phyloP scores from a whole-genome alignment of 2,113 vertebrate genomes.

The Mormoops blainvillei region DNA sequence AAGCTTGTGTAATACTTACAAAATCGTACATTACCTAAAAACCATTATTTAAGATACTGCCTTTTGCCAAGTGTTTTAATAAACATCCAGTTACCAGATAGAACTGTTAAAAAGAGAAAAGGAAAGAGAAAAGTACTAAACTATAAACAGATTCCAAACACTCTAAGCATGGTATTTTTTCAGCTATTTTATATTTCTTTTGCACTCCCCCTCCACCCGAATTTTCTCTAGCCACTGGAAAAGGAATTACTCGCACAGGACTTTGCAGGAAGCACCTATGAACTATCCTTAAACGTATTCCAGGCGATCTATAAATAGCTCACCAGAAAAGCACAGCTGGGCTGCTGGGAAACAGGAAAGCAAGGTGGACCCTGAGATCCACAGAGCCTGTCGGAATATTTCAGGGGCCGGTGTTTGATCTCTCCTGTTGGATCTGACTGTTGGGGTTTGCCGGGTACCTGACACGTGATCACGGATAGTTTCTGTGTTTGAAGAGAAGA shows the following conservation, averaged over 20 bases:
- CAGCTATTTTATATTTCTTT: constrained; percentile 47
- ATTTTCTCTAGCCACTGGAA: constrained; percentile 58
- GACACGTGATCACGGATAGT: neutral
- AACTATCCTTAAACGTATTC: constrained; percentile 52
- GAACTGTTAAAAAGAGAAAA: constrained; percentile 53
- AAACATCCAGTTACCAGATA: neutral
- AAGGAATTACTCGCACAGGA: constrained; percentile 67
- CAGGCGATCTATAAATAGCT: constrained; percentile 74
- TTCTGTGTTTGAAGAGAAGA: neutral
- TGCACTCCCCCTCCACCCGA: constrained; percentile 15
- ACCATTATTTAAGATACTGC: neutral
- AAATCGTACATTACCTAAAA: constrained; percentile 13
- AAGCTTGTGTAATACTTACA: constrained; percentile 26
- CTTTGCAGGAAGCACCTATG: constrained; percentile 45
- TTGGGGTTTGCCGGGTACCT: neutral
- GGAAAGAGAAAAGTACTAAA: neutral
- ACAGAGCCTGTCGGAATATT: constrained; percentile 49
- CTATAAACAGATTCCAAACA: neutral
- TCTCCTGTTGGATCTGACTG: neutral
- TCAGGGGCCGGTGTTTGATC: constrained; percentile 62
- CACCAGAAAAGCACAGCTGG: constrained; percentile 51
- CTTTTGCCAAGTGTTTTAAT: constrained; percentile 51
- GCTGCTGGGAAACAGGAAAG: constrained; percentile 61
- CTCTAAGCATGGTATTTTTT: neutral
- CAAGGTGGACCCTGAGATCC: constrained; percentile 65